A percentile compares a stretch with the other conserved stretches of the same genome.
These are phyloP conservation scores for Triops cancriformis DNA, from an alignment of 1,140 invertebrate genomes.

Conservation along the genomic window DNA sequence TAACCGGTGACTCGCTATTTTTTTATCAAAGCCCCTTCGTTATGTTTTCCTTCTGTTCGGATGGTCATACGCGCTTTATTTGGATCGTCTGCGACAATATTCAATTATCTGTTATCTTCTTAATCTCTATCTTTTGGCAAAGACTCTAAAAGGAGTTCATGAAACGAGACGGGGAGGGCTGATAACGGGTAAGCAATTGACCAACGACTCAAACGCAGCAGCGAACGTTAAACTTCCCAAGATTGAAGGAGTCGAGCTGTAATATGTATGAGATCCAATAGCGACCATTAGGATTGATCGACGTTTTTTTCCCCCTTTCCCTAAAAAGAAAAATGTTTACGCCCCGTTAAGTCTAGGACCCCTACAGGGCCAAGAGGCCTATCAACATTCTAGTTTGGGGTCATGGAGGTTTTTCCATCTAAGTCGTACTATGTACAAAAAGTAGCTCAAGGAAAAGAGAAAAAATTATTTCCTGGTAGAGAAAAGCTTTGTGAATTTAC, in stretches of 20 bases:
- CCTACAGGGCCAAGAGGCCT: not conserved
- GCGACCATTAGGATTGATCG: not conserved
- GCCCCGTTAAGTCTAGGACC: not conserved
- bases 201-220: too few relatives aligned
- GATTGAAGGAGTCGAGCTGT: too few relatives aligned
- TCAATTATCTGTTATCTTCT: too few relatives aligned
- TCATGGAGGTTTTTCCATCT: not conserved
- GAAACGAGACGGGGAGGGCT: too few relatives aligned
- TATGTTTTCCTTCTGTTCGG: not conserved
- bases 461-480: not conserved
- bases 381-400: not conserved
- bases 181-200: too few relatives aligned
- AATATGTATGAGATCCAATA: slow-evolving; percentile 6
- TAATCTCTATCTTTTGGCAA: too few relatives aligned
- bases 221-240: too few relatives aligned
- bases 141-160: too few relatives aligned
- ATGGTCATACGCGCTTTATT: too few relatives aligned
- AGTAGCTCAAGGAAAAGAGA: not conserved
- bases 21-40: not conserved
- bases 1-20: too few relatives aligned
- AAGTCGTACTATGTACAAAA: not conserved
- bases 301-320: not conserved
- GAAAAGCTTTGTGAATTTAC: not conserved
- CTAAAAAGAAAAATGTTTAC: not conserved
- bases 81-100: too few relatives aligned